phyloP scores from a whole-genome alignment of 1,140 invertebrate species.

The Aphelenchoides fujianensis region DNA sequence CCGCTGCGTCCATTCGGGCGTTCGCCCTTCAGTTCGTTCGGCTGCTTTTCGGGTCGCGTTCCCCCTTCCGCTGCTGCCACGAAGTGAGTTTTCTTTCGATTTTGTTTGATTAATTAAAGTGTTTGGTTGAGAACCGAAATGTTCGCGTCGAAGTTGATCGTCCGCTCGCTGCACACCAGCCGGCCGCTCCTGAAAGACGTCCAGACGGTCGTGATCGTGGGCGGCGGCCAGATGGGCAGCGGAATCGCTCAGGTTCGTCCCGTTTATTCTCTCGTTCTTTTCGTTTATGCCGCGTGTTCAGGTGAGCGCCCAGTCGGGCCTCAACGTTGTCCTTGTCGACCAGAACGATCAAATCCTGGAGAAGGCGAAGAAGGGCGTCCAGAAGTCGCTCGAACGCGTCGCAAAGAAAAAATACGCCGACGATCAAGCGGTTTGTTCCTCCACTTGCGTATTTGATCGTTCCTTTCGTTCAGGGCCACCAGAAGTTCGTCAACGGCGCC shows the following conservation, averaged over 20 bases:
- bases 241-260: constrained; percentile 79
- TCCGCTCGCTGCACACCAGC: neutral
- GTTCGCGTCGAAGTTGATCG: neutral
- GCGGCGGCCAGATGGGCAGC: constrained; percentile 80
- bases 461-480: constrained; percentile 27
- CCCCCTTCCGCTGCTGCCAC: too few species aligned
- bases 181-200: constrained; percentile 62
- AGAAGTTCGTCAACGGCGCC: constrained; percentile 59
- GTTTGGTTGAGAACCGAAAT: constrained; percentile 7
- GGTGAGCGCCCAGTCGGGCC: constrained; percentile 31
- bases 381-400: constrained; percentile 72
- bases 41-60: neutral
- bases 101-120: neutral
- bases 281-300: too few species aligned
- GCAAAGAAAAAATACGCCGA: constrained; percentile 76
- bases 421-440: constrained; percentile 61
- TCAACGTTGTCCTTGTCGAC: constrained; percentile 70
- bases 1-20: too few species aligned
- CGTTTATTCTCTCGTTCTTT: constrained; percentile 20
- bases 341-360: constrained; percentile 71
- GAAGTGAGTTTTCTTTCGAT: neutral
- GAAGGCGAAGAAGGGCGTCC: constrained; percentile 72
- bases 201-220: constrained; percentile 79
- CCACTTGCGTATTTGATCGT: neutral
- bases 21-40: neutral